phyloP scores from a whole-genome alignment of 2,113 vertebrate genomes.

The Phalacrocorax brasilianus region DNA sequence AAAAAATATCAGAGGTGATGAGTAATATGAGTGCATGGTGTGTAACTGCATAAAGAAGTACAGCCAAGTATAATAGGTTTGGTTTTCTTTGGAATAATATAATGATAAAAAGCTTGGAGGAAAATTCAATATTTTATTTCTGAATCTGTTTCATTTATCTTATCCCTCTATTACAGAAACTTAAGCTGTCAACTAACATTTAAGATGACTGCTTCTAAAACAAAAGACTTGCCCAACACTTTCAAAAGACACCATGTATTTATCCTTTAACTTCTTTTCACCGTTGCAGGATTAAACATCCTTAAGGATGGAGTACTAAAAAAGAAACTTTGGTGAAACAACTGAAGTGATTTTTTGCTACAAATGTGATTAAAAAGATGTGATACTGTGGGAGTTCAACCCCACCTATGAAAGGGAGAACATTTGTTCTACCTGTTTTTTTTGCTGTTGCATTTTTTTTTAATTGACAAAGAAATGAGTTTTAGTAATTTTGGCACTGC shows the following conservation, averaged over 20 bases:
- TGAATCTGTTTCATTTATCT: neutral
- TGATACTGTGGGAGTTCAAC: neutral
- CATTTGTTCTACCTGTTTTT: accelerated
- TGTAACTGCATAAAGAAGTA: neutral
- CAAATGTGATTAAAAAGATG: neutral
- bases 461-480: neutral
- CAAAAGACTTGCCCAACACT: neutral
- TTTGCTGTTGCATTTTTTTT: neutral
- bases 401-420: neutral
- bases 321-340: neutral
- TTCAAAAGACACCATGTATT: neutral
- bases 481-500: neutral
- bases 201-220: neutral
- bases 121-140: neutral
- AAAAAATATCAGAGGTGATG: neutral
- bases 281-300: neutral
- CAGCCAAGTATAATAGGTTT: neutral
- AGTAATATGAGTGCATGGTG: neutral
- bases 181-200: neutral
- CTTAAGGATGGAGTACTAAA: neutral
- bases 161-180: neutral
- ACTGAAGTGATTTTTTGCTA: neutral
- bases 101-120: neutral
- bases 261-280: neutral
- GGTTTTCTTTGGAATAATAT: neutral